A percentile compares a stretch with the other conserved stretches of the same genome.
phyloP scores from a whole-genome alignment of 2,888 invertebrate species.

The Philereme vetulata region DNA sequence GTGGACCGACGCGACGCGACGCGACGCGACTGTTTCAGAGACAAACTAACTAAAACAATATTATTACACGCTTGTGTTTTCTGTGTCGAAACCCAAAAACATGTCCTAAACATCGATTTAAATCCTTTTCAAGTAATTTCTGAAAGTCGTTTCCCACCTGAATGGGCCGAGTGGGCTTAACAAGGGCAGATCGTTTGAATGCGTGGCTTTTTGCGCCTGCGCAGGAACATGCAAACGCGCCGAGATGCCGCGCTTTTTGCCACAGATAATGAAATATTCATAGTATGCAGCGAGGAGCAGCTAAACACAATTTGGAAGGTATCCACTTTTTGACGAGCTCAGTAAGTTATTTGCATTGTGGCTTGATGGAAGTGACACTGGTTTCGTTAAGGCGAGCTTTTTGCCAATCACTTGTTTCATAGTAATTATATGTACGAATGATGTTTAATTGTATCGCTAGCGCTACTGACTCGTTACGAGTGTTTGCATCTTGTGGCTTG shows the following conservation, averaged over 20 bases:
- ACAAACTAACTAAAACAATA: conserved; percentile 11
- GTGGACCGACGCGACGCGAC: too few relatives aligned
- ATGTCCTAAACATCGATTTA: conserved; percentile 21
- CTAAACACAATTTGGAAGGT: conserved; percentile 36
- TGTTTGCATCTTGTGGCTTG: conserved; percentile 2
- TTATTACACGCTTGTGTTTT: conserved; percentile 19
- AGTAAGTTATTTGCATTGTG: conserved; percentile 42
- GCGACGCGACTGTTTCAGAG: conserved; percentile 1
- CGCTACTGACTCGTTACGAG: conserved; percentile 4
- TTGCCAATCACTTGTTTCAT: conserved; percentile 24
- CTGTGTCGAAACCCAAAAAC: conserved; percentile 14
- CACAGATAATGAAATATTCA: conserved; percentile 69
- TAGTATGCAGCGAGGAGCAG: conserved; percentile 47
- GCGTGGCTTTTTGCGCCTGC: conserved; percentile 56
- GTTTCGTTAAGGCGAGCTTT: conserved; percentile 20
- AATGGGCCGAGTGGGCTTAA: conserved; percentile 39
- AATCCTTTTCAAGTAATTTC: conserved; percentile 25
- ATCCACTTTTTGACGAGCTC: conserved; percentile 44
- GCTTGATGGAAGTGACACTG: conserved; percentile 28
- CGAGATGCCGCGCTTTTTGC: conserved; percentile 54
- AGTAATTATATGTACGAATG: conserved; percentile 11
- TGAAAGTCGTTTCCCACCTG: conserved; percentile 19
- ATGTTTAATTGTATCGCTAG: conserved; percentile 9
- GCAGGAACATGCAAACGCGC: conserved; percentile 48
- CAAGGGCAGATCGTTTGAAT: conserved; percentile 56